Percentiles rank a stretch among this genome's conserved stretches.
Evolutionary conservation across 1,140 invertebrate genomes (phyloP).

Genomic region (Melitaea cinxia): DNA sequence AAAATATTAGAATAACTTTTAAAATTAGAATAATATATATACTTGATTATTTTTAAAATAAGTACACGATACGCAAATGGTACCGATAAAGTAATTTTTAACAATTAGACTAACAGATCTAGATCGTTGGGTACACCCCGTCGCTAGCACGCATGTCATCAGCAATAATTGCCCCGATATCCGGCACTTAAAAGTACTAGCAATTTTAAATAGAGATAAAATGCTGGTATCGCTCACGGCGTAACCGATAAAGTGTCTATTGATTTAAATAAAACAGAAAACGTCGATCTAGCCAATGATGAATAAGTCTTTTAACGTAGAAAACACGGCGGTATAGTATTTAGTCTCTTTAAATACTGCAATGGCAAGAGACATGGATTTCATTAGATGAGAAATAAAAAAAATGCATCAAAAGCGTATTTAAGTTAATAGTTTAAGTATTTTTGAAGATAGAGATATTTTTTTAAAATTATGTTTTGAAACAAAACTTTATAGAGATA

Average conservation of each 20-base stretch:
- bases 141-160: conserved; percentile 35
- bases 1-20: no score
- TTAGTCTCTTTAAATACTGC: no score
- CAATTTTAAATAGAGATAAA: conserved; percentile 57
- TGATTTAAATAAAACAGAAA: conserved; percentile 32
- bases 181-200: conserved; percentile 54
- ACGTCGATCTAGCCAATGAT: not conserved
- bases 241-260: conserved; percentile 48
- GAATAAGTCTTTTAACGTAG: not conserved
- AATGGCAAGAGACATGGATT: no score
- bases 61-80: not conserved
- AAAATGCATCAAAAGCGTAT: no score
- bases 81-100: conserved; percentile 2
- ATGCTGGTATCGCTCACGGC: conserved; percentile 37
- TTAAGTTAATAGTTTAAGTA: no score
- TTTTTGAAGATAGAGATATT: no score
- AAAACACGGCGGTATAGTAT: no score
- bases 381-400: no score
- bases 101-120: conserved; percentile 4
- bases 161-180: conserved; percentile 60
- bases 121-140: conserved; percentile 32
- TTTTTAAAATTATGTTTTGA: no score
- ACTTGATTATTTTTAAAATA: not conserved
- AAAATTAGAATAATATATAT: no score
- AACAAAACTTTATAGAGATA: no score